These are phyloP conservation scores for Siniperca scherzeri DNA, from an alignment of 2,797 vertebrate genomes.

Conservation along the genomic window DNA sequence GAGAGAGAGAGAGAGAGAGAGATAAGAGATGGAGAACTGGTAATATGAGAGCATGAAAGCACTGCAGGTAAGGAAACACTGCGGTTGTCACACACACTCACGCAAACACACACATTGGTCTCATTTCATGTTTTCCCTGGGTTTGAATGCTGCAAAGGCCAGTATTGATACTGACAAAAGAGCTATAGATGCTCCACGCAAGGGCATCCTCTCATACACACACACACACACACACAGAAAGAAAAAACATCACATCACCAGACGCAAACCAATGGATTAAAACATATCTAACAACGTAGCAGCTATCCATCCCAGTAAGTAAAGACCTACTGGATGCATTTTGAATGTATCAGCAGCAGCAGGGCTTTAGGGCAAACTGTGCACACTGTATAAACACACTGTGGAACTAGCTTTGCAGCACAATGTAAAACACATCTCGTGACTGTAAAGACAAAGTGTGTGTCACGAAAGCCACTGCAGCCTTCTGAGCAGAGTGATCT, in stretches of 20 bases:
- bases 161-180: not conserved
- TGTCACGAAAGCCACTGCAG: slow-evolving; percentile 8
- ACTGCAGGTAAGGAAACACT: slow-evolving; percentile 69
- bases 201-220: not conserved
- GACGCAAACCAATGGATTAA: not conserved
- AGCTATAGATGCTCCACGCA: slow-evolving; percentile 12
- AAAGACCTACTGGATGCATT: not conserved
- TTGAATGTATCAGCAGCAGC: not conserved
- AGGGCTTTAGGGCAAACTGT: not conserved
- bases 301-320: not conserved
- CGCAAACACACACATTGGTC: slow-evolving; percentile 16
- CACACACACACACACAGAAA: not conserved
- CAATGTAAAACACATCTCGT: slow-evolving; percentile 17
- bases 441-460: slow-evolving; percentile 22
- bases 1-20: slow-evolving; percentile 30
- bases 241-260: not conserved
- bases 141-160: not conserved
- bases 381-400: not conserved
- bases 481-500: not conserved
- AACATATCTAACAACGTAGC: not conserved
- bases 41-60: slow-evolving; percentile 69
- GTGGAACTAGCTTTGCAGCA: slow-evolving; percentile 11
- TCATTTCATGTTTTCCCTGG: slow-evolving; percentile 24
- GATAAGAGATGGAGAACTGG: slow-evolving; percentile 51
- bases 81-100: slow-evolving; percentile 1